Evolutionary conservation across 92 coral and sea anemone species (phyloP).

Genomic region (Diadumene lineata): DNA sequence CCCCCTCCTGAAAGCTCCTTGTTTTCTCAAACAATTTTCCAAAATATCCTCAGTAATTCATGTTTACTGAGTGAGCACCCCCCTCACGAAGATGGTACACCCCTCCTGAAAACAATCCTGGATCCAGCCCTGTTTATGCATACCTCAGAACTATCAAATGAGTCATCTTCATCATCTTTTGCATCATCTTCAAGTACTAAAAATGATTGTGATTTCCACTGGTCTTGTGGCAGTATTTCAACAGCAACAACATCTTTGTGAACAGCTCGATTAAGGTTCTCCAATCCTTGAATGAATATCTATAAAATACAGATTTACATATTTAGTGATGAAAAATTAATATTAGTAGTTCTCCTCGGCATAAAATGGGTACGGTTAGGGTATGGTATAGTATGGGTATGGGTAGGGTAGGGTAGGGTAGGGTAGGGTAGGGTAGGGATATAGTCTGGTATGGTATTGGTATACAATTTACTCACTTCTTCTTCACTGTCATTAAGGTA

Average conservation of each 20-base stretch:
- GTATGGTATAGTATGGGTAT: neutral
- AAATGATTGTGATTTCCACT: constrained; percentile 89
- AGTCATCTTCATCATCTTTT: constrained; percentile 46
- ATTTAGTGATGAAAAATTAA: neutral
- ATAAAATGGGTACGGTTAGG: neutral
- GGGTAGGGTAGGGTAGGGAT: too few relatives aligned
- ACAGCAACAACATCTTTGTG: constrained; percentile 91
- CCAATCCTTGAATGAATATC: constrained; percentile 90
- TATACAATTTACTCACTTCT: constrained; percentile 70
- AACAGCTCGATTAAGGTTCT: constrained; percentile 91
- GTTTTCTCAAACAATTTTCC: too few relatives aligned
- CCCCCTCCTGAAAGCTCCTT: too few relatives aligned
- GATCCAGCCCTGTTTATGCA: too few relatives aligned
- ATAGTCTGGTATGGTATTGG: too few relatives aligned
- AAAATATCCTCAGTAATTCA: too few relatives aligned
- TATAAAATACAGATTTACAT: constrained; percentile 15
- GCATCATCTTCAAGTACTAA: constrained; percentile 67
- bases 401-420: too few relatives aligned
- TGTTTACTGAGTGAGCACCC: neutral
- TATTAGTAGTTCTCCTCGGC: neutral
- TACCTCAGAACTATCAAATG: constrained; percentile 19
- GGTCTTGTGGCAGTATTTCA: constrained; percentile 76
- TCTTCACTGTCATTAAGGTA: constrained; percentile 69
- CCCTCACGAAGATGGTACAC: neutral
- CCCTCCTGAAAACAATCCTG: neutral